A percentile compares a stretch with the other conserved stretches of the same genome.
These are phyloP conservation scores for Poecilia gillii DNA, from an alignment of 2,797 vertebrate species.

Conservation along the genomic window DNA sequence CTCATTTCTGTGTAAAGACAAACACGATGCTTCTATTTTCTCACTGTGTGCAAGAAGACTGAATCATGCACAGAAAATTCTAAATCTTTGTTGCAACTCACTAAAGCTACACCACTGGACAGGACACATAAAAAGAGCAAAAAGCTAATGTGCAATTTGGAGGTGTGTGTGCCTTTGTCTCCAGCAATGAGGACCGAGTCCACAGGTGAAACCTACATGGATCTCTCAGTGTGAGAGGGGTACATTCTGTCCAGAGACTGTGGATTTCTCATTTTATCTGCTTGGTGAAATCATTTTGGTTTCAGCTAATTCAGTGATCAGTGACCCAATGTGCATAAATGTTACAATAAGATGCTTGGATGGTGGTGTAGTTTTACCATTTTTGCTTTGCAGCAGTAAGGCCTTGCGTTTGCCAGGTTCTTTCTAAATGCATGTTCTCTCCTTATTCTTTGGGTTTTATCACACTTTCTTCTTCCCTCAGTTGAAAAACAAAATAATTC, in stretches of 20 bases:
- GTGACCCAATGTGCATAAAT: neutral
- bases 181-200: neutral
- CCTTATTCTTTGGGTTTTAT: neutral
- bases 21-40: neutral
- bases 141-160: neutral
- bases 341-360: neutral
- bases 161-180: neutral
- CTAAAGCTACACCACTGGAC: neutral
- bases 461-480: neutral
- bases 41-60: neutral
- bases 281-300: neutral
- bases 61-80: neutral
- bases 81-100: neutral
- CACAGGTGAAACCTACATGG: neutral
- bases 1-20: neutral
- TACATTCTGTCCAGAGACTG: neutral
- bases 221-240: neutral
- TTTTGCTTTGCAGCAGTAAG: neutral
- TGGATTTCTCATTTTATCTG: neutral
- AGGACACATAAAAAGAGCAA: neutral
- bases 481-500: neutral
- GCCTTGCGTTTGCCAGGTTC: neutral
- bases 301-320: neutral
- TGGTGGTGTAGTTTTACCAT: neutral
- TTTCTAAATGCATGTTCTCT: neutral